Evolutionary conservation across 2,797 vertebrate genomes (phyloP), one percentile per base, ranked within the genome.

Genomic region (Aratinga solstitialis): DNA sequence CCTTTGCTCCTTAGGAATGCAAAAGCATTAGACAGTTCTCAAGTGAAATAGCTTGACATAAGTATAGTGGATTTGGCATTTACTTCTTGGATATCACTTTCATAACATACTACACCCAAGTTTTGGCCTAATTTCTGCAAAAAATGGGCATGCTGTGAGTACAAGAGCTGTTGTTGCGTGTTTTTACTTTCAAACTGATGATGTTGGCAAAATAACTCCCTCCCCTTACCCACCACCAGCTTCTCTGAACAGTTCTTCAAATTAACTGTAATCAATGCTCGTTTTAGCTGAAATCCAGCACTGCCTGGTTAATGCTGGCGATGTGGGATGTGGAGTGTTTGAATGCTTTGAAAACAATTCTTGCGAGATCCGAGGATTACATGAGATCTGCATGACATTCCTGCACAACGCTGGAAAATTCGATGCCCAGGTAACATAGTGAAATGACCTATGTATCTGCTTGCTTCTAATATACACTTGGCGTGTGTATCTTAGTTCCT

Each of bases 291-390:
- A 99, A 97, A 99, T 99, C 97, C 99, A 99, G 97, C 99, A 99
- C 98, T 99, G 99, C 97, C 98, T 99, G 97, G 99, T 99, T 95
- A 99, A 98, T n/a, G 99, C 99, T 62, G 99, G 99, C 30, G 99
- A 99, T 93, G 99, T 99, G 96, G 99, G 99, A 83, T 99, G 99
- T 36, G 99, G 99, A 69, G 99, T 99, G 96, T 99, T 99, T 94
- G 99, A 99, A 90, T 99, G 99, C 97, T 99, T 99, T 95, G 99
- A 99, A 98, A 99, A 99, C 98, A 99, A 99, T 98, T 99, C 99
- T 74, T 99, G 99, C 45, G 99, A 99, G 98, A 99, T 99, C 96
- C 99, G 98, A 92, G 99, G 99, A 94, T 98, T 99, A 82, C 99
- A 99, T 94, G 99, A 99, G 97, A 99, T 99, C 98, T 99, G 99